Base-by-base conservation (phyloP, 64 coral and sea anemone species). In the Platygyra sinensis region DNA sequence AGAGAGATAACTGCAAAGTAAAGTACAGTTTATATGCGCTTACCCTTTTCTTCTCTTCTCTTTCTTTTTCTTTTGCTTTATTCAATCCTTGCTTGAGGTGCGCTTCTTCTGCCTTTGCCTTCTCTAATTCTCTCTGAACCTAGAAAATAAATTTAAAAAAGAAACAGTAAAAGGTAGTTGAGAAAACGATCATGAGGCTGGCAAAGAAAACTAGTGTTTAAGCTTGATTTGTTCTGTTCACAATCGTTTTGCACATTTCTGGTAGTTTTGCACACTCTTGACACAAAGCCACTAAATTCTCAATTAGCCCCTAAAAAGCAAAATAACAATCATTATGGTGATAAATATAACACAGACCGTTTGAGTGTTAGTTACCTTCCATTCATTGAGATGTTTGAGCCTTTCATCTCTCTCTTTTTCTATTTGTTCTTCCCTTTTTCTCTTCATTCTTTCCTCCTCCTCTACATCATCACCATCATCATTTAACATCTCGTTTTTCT, bases 331-430 rank as follows among this genome's bases (percentile, higher is more conserved):
- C 33, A 46, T 46, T 46, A 46, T 46, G 42, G 42, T 46, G 42
- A 46, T 46, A 6, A 46, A 46, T 46, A 46, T 46, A 46, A 46
- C 6, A 46, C 5, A 46, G 42, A 46, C 42, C 42, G 5, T 5
- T 46, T 46, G 42, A 62, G 11, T 57, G 60, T 62, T 11, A 77
- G 42, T 82, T 74, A 99, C 97, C 83, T 99, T 99, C 87, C 93
- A 99, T 31, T 93, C 91, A 54, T 65, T 89, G 10, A 99, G 80
- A 46, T 91, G 90, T 60, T 94, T 72, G 73, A 99, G 39, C 32
- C 97, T 89, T 71, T 99, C 97, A 5, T 78, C 83, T 72, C 92
- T 88, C 73, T 99, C 97, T 42, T 93, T 99, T 78, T 99, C 94
- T 38, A 78, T 65, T 79, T 79, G 51, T 74, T 99, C 97, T 72